Base-by-base conservation (phyloP, 2,113 vertebrate genomes). In the Aphyosemion australe region DNA sequence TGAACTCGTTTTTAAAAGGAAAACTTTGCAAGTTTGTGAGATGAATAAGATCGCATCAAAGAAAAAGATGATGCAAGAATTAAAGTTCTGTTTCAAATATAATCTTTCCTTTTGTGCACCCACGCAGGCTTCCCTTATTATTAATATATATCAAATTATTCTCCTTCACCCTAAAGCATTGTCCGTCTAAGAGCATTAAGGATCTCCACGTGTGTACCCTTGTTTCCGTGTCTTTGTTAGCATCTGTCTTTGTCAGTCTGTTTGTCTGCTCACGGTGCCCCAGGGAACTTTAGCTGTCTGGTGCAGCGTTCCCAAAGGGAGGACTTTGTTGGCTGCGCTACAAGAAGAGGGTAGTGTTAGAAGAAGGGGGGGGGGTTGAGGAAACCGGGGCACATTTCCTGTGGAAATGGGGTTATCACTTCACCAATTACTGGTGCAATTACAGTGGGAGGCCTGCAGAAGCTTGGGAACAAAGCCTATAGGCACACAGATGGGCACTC, bases 361-460 rank as follows among this genome's bases (percentile, higher is more conserved):
- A 8, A 16, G 34, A 72, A 50, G 4, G 61, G 57, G 77, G 59
- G 56, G 76, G 70, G 72, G 51, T 48, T 12, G 21, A 78, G 87
- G 89, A 88, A 90, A 90, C 76, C 72, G 65, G 85, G 79, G 77
- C 82, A 91, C 80, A 85, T 88, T 93, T 92, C 92, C 92, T 91
- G 85, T 90, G 88, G 87, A 92, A 92, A 91, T 88, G 87, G 89
- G 90, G 88, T 90, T 91, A 92, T 92, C 90, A 87, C 88, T 90
- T 90, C 79, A 69, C 82, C 87, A 90, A 90, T 91, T 91, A 89
- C 82, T 84, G 84, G 42, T 84, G 82, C 80, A 91, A 92, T 91
- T 93, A 93, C 78, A 79, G 80, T 63, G 26, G 83, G 79, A 85
- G 84, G 76, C 84, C 87, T 83, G 82, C 72, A 73, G 70, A 84